Conservation (phyloP, 2,797 vertebrate genomes). For the Mallotus villosus region DNA sequence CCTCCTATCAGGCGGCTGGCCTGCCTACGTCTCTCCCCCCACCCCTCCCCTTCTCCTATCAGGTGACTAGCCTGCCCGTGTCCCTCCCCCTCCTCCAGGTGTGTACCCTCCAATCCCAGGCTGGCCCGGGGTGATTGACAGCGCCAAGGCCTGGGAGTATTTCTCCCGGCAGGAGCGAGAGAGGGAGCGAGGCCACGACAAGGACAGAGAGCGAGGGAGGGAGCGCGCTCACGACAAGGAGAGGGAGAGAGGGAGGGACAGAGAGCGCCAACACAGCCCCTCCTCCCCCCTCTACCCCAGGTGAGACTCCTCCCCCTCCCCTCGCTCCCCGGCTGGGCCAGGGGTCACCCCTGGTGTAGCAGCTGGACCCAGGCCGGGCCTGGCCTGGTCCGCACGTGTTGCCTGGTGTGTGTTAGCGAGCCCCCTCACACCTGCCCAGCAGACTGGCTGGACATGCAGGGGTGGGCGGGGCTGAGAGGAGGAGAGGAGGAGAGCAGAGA, state of each 20-base stretch:
- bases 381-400: too few species aligned
- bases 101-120: constrained; percentile 45
- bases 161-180: constrained; percentile 38
- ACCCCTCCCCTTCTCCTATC: not conserved
- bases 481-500: not conserved
- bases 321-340: too few species aligned
- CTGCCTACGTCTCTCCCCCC: constrained; percentile 1
- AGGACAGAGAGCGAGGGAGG: constrained; percentile 29
- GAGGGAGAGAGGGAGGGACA: constrained; percentile 20
- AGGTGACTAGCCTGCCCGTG: constrained; percentile 17
- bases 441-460: too few species aligned
- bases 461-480: not conserved
- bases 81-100: constrained; percentile 38
- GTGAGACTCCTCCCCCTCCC: constrained; percentile 41
- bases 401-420: too few species aligned
- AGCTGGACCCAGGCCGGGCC: too few species aligned
- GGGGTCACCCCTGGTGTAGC: too few species aligned
- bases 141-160: constrained; percentile 48
- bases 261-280: constrained; percentile 30
- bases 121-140: constrained; percentile 34
- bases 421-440: too few species aligned
- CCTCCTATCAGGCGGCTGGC: constrained; percentile 13
- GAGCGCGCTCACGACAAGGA: constrained; percentile 27
- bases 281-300: constrained; percentile 48
- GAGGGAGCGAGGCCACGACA: constrained; percentile 27